Evolutionary conservation across 2,113 vertebrate species (phyloP).

Genomic region (Globicephala melas): DNA sequence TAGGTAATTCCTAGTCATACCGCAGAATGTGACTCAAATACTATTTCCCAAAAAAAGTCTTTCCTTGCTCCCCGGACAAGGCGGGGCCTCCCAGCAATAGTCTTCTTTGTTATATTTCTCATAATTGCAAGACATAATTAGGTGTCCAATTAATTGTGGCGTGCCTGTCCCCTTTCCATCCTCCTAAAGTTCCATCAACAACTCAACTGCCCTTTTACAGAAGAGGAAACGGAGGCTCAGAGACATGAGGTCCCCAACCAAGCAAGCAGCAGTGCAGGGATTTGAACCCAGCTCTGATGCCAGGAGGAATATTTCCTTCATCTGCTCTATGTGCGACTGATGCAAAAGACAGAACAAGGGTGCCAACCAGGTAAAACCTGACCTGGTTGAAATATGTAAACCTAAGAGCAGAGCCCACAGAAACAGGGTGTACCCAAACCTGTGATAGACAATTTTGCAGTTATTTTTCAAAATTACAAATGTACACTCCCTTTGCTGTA

Average conservation of each 20-base stretch:
- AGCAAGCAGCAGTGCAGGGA: background rate
- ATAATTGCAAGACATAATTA: background rate
- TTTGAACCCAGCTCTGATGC: background rate
- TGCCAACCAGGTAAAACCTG: fast-evolving
- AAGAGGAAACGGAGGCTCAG: background rate
- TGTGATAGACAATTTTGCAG: background rate
- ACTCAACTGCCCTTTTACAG: background rate
- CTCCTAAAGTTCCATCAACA: background rate
- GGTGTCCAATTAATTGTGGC: too few relatives aligned
- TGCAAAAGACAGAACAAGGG: background rate
- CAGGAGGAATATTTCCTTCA: background rate
- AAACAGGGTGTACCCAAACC: fast-evolving
- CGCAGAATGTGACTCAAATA: background rate
- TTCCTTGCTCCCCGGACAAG: background rate
- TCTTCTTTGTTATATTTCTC: background rate
- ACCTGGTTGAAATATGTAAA: background rate
- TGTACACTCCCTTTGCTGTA: background rate
- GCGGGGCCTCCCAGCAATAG: background rate
- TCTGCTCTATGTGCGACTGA: background rate
- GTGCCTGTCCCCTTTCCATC: background rate
- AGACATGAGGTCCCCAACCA: background rate
- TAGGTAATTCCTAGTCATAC: background rate
- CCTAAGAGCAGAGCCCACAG: background rate
- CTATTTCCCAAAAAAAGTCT: background rate
- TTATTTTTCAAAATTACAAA: background rate